Base-by-base conservation (phyloP, 2,797 vertebrate species). In the Lagocephalus sceleratus region DNA sequence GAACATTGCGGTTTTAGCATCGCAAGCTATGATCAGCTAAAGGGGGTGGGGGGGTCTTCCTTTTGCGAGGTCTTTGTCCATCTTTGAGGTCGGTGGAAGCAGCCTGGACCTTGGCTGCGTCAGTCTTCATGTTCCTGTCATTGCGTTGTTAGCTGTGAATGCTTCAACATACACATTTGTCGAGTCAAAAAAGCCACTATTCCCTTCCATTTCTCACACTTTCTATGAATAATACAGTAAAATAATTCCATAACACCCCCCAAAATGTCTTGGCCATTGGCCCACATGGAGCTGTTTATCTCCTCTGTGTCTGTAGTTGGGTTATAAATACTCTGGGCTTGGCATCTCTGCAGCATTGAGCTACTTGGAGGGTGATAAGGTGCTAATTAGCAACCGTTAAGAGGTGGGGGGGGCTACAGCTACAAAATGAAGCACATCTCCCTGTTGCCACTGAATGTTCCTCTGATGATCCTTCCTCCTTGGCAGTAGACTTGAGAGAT, bases 381-480 rank as follows among this genome's bases (percentile, higher is more conserved):
- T 73, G 91, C 86, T 92, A 91, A 92, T 92, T 90, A 91, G 90
- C 79, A 78, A 83, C 89, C 84, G 87, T 91, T 90, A 90, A 83
- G 83, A 78, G 32, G 32, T 10, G 3, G 23, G 23, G 23, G 32
- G 32, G 10, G 14, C 32, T 35, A 35, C 32, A 35, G 32, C 32
- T 35, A 35, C 32, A 35, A 89, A 95, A 91, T 81, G 88, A 86
- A 89, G 89, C 88, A 88, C 87, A 89, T 91, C 90, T 91, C 88
- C 86, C 86, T 84, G 89, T 88, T 83, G 88, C 90, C 83, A 81
- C 86, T 67, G 88, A 91, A 89, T 87, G 91, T 92, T 93, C 90
- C 79, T 59, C 81, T 60, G 83, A 91, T 90, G 90, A 93, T 92
- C 89, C 84, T 88, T 90, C 82, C 86, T 86, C 85, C 83, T 86